These are phyloP conservation scores for Diaprepes abbreviatus DNA, from an alignment of 2,888 invertebrate genomes.

Conservation along the genomic window DNA sequence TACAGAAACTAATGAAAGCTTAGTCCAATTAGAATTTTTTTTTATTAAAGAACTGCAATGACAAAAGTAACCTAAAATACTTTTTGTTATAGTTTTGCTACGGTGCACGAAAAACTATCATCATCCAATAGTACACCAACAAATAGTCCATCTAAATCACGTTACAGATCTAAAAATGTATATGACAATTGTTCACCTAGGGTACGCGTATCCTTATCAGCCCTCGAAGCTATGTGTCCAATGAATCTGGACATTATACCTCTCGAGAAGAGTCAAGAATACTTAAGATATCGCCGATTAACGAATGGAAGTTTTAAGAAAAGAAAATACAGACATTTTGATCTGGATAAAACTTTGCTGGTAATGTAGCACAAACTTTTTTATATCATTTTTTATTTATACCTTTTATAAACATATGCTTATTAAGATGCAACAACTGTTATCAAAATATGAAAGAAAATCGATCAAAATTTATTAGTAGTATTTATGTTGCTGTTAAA, in stretches of 20 bases:
- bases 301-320: slow-evolving; percentile 26
- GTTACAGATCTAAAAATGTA: not conserved
- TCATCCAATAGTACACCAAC: not conserved
- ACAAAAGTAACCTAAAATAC: too few relatives aligned
- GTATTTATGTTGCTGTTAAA: too few relatives aligned
- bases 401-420: too few relatives aligned
- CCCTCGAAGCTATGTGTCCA: not conserved
- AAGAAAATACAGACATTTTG: slow-evolving; percentile 25
- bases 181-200: slow-evolving; percentile 7
- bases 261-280: slow-evolving; percentile 9
- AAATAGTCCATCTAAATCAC: not conserved
- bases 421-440: too few relatives aligned
- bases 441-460: too few relatives aligned
- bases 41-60: too few relatives aligned
- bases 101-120: not conserved
- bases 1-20: too few relatives aligned
- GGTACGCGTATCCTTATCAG: slow-evolving; percentile 8
- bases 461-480: too few relatives aligned
- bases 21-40: too few relatives aligned
- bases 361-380: not conserved
- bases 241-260: not conserved
- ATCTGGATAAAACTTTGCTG: slow-evolving; percentile 2
- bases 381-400: too few relatives aligned
- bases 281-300: slow-evolving; percentile 1
- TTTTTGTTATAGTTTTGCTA: too few relatives aligned